Base-by-base conservation (phyloP, 2,113 vertebrate species). In the Rhegmatorhina hoffmannsi region DNA sequence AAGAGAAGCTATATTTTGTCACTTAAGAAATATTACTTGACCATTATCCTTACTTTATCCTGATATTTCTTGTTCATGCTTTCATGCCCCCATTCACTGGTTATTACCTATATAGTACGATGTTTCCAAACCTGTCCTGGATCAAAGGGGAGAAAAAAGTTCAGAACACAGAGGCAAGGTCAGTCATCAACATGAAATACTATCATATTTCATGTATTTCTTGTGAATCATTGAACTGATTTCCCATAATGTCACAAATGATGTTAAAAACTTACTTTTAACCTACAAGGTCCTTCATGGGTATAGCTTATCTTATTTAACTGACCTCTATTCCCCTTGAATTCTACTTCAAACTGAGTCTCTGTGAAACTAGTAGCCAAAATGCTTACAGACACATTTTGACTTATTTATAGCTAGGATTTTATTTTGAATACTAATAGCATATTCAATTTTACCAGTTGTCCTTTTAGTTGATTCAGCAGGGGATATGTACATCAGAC, bases 181-280 rank as follows among this genome's bases (percentile, higher is more conserved):
- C 74, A 97, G 75, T 67, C n/a, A 77, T 29, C 24, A 53, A 9
- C 12, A 76, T 7, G 91, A 95, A 94, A 44, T 6, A 17, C 53
- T 50, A 60, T 34, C 21, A 36, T 44, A 73, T 86, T 95, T 91
- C 59, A 94, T 50, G 12, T 69, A 46, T 74, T 91, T 89, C 13
- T 78, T 88, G 82, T 92, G 87, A 95, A 67, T 59, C 82, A 46
- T 91, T 94, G 76, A 52, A 67, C 60, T 77, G 29, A 84, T 86
- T 89, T 89, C 88, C 84, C 64, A 91, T 82, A 83, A 97, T 91
- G 36, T 68, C 36, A 58, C n/a, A 89, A 93, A 95, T 66, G 0
- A 63, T n/a, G 3, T 81, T 70, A 81, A 94, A 92, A 92, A 66
- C 66, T 95, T 83, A 55, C 60, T 96, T 97, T 97, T 96, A 85